These are phyloP conservation scores for Synergus laeviventris DNA, from an alignment of 2,888 invertebrate species.

Conservation along the genomic window DNA sequence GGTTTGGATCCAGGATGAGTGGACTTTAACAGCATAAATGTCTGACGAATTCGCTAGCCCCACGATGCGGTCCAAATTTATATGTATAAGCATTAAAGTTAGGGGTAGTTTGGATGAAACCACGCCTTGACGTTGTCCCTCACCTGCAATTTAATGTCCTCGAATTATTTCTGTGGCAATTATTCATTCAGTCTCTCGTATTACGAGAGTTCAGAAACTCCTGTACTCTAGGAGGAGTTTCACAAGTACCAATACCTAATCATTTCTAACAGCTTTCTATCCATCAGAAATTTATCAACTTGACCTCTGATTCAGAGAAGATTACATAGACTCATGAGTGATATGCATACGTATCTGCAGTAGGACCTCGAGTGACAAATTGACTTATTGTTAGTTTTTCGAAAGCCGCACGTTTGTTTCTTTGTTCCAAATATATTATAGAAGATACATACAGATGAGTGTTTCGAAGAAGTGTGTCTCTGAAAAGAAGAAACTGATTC, in stretches of 20 bases:
- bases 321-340: background rate
- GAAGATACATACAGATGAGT: background rate
- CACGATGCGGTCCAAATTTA: slow-evolving; percentile 52
- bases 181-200: slow-evolving; percentile 53
- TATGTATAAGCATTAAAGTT: slow-evolving; percentile 54
- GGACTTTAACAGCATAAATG: slow-evolving; percentile 36
- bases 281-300: slow-evolving; percentile 21
- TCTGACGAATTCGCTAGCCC: slow-evolving; percentile 52
- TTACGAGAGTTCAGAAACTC: slow-evolving; percentile 53
- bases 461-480: background rate
- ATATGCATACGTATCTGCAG: too few relatives aligned
- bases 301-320: background rate
- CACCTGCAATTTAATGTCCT: slow-evolving; percentile 60
- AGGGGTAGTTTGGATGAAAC: slow-evolving; percentile 53
- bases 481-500: background rate
- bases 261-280: slow-evolving; percentile 27
- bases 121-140: slow-evolving; percentile 44
- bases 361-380: background rate
- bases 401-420: background rate
- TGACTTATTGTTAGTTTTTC: background rate
- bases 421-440: background rate
- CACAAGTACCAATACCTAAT: slow-evolving; percentile 40
- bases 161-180: slow-evolving; percentile 61
- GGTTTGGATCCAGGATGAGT: slow-evolving; percentile 15
- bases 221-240: slow-evolving; percentile 30